phyloP scores from a whole-genome alignment of 2,113 vertebrate genomes.

The Hippocampus guttulatus region DNA sequence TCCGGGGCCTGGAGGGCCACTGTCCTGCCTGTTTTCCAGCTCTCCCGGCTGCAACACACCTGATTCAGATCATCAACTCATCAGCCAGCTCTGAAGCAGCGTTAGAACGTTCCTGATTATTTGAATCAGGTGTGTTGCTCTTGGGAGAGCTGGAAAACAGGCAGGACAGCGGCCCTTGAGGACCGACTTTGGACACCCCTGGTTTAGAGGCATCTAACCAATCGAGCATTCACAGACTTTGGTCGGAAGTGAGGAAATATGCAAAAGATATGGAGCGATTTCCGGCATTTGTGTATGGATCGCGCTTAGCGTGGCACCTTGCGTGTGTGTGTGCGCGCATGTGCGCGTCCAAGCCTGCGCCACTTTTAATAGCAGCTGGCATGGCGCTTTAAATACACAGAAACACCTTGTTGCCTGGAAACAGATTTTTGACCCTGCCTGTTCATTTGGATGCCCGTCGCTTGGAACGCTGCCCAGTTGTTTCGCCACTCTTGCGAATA shows the following conservation, averaged over 20 bases:
- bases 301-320: slow-evolving; percentile 4
- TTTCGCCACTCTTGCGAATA: slow-evolving; percentile 53
- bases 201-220: background rate
- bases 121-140: too few relatives aligned
- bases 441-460: slow-evolving; percentile 59
- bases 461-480: slow-evolving; percentile 59
- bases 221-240: background rate
- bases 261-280: background rate
- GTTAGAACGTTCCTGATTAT: too few relatives aligned
- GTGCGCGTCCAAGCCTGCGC: slow-evolving; percentile 24
- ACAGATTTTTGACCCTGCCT: slow-evolving; percentile 67
- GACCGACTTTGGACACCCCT: too few relatives aligned
- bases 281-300: background rate
- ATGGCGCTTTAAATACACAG: slow-evolving; percentile 49
- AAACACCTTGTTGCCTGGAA: slow-evolving; percentile 66
- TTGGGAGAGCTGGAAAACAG: too few relatives aligned
- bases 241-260: background rate
- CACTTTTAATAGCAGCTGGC: slow-evolving; percentile 58
- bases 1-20: too few relatives aligned
- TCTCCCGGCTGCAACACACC: too few relatives aligned
- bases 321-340: background rate
- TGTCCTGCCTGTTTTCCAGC: too few relatives aligned
- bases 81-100: too few relatives aligned
- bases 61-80: too few relatives aligned
- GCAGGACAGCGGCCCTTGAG: too few relatives aligned